Percentiles rank a stretch among this genome's conserved stretches.
Conservation (phyloP, 2,888 invertebrate genomes). For the Spialia ferax region DNA sequence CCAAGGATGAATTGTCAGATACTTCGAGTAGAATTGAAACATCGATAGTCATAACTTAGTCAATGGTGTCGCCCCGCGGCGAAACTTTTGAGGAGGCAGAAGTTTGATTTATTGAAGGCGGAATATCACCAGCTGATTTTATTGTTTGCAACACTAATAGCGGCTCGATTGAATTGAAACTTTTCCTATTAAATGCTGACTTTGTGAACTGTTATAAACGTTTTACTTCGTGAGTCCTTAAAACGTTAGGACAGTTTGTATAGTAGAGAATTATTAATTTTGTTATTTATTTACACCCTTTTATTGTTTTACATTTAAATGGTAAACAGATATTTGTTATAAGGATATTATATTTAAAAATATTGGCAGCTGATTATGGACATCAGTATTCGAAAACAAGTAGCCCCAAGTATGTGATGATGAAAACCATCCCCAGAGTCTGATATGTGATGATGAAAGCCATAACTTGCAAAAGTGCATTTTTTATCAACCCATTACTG, state of each 20-base stretch:
- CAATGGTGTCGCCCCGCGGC: conserved; percentile 6
- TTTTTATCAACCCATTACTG: no score
- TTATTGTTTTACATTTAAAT: no score
- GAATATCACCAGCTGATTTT: conserved; percentile 17
- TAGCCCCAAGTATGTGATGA: no score
- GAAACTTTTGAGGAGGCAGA: background rate
- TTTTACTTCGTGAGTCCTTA: background rate
- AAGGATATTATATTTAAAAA: no score
- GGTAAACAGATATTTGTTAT: no score
- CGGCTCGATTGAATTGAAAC: background rate
- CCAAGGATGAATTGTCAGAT: conserved; percentile 11
- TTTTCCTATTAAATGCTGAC: background rate
- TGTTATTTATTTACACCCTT: no score
- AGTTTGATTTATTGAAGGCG: conserved; percentile 13
- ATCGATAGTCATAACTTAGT: conserved; percentile 18
- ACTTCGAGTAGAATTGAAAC: conserved; percentile 13
- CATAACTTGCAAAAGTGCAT: no score
- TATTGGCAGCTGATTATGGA: no score
- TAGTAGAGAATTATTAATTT: background rate
- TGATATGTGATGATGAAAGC: no score
- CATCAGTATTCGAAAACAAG: no score
- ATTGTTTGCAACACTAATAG: conserved; percentile 6
- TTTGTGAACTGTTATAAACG: background rate
- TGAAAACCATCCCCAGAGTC: no score
- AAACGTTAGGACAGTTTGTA: background rate